Conservation (phyloP, 1,140 invertebrate species). For the Drosophila teissieri region DNA sequence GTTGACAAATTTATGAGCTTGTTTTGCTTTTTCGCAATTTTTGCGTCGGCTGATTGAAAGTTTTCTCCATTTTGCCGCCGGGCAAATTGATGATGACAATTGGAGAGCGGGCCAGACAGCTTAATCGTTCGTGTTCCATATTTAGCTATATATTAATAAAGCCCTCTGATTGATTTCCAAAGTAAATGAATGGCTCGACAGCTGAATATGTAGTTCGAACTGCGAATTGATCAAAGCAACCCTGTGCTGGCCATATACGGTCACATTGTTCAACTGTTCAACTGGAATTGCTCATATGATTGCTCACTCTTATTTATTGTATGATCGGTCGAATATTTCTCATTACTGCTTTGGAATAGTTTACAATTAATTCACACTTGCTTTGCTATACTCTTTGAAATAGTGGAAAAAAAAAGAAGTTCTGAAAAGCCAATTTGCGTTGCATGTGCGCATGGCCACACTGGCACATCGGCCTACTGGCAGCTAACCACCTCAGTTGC, state of each 20-base stretch:
- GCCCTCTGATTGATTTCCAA: slow-evolving; percentile 26
- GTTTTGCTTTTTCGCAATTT: slow-evolving; percentile 64
- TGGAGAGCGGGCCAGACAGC: slow-evolving; percentile 40
- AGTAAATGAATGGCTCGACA: slow-evolving; percentile 1
- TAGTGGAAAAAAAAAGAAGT: slow-evolving; percentile 17
- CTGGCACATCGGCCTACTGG: no score
- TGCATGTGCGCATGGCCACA: not conserved
- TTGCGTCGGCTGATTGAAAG: slow-evolving; percentile 61
- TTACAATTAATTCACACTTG: slow-evolving; percentile 13
- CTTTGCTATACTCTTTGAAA: slow-evolving; percentile 7
- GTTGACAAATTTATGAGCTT: slow-evolving; percentile 80
- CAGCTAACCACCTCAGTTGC: slow-evolving; percentile 27
- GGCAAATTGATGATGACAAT: slow-evolving; percentile 61
- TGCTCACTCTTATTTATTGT: not conserved
- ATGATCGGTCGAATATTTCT: slow-evolving; percentile 35
- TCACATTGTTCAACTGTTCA: not conserved
- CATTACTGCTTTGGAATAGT: slow-evolving; percentile 26
- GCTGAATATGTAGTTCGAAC: not conserved
- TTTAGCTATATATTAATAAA: slow-evolving; percentile 29
- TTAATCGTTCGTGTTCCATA: slow-evolving; percentile 51
- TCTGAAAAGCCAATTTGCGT: slow-evolving; percentile 19
- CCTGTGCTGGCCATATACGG: not conserved
- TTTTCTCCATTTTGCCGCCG: slow-evolving; percentile 32
- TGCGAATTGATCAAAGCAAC: not conserved
- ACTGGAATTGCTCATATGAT: not conserved